Base-by-base conservation (phyloP, 2,797 vertebrate species). In the Sarcoramphus papa region DNA sequence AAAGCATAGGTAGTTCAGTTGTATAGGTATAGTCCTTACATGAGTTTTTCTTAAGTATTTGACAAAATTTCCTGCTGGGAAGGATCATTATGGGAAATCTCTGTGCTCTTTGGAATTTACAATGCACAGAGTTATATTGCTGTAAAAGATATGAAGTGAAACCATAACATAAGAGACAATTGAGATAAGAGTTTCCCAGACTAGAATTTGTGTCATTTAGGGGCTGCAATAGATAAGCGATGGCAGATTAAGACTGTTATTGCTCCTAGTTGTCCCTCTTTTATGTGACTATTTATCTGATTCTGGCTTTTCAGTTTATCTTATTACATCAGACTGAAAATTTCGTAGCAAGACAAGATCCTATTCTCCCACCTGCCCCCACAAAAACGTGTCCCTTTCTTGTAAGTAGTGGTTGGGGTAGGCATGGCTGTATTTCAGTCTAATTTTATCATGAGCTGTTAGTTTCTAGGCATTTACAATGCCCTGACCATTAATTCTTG, bases 151-250 rank as follows among this genome's bases (percentile, higher is more conserved):
- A n/a, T 2, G 5, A 86, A 75, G 24, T 79, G 41, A 79, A 79
- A 64, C 22, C 11, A 2, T 79, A 48, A 69, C 12, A 2, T 16
- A 22, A 59, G 45, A 59, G 43, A 35, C 15, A 68, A 5, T 2
- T 45, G n/a, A 74, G 20, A 31, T 30, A 18, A 43, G 10, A 45
- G 67, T 30, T 79, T 59, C 45, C n/a, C 22, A 37, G 45, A 14
- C 33, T 63, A 43, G 28, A 60, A 56, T 62, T 43, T 59, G 21
- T 59, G 54, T 19, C 10, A 4, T 45, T 48, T 53, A 43, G 25
- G 20, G n/a, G 4, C 25, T 50, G 10, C 10, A 33, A 1, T 8
- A 76, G 18, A 33, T 72, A 10, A 0, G 2, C 37, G 28, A 37
- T 41, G 56, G 30, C 21, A 85, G 25, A 53, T 56, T 30, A 70